These are phyloP conservation scores for Deilephila porcellus DNA, from an alignment of 2,888 invertebrate genomes.

Conservation along the genomic window DNA sequence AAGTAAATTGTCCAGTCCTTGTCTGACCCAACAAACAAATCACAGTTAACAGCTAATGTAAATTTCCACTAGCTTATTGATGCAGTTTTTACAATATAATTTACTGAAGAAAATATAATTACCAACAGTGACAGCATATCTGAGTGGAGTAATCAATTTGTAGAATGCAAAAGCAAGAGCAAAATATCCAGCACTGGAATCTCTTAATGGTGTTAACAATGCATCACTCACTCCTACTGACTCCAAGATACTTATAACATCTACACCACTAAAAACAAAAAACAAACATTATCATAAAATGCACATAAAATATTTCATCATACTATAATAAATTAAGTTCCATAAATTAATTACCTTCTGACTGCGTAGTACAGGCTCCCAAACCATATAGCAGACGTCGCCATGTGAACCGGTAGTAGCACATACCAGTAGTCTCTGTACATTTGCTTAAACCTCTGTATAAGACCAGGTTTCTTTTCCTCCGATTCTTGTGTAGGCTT, in stretches of 20 bases:
- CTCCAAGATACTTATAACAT: conserved; percentile 92
- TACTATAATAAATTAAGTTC: neutral
- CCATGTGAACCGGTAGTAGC: conserved; percentile 95
- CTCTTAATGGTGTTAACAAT: conserved; percentile 89
- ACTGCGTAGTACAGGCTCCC: conserved; percentile 94
- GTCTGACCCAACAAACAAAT: no score
- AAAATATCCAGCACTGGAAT: conserved; percentile 93
- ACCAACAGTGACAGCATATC: conserved; percentile 97
- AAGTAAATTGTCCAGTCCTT: no score
- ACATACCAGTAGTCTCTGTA: conserved; percentile 99
- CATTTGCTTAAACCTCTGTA: conserved; percentile 95
- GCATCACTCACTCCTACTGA: conserved; percentile 91
- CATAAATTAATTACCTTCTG: conserved; percentile 86
- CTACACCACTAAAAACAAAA: conserved; percentile 91
- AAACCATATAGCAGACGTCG: conserved; percentile 95
- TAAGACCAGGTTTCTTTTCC: conserved; percentile 85
- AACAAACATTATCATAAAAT: conserved; percentile 1
- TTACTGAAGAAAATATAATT: conserved; percentile 46
- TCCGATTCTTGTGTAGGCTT: conserved; percentile 48
- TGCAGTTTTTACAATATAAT: no score
- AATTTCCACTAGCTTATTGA: neutral
- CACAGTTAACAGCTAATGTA: no score
- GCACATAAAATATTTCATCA: neutral
- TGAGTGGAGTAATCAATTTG: conserved; percentile 95
- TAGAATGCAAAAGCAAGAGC: conserved; percentile 96